phyloP scores from a whole-genome alignment of 2,888 invertebrate species.

The Lagria hirta region DNA sequence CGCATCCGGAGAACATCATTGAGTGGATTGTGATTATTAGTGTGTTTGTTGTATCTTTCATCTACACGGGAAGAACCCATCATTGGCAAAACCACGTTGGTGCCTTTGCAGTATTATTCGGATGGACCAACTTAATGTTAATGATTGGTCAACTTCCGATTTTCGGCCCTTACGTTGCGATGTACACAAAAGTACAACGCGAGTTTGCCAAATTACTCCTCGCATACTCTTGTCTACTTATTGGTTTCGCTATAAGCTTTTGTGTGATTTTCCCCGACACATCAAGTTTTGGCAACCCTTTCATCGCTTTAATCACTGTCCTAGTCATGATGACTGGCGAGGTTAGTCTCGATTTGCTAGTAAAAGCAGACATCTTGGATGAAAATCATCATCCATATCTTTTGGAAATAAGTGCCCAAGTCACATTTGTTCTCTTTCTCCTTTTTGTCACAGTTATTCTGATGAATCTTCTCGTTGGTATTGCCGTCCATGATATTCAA shows the following conservation, averaged over 20 bases:
- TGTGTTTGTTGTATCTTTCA: constrained; percentile 80
- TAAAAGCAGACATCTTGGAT: constrained; percentile 75
- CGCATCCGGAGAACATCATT: constrained; percentile 81
- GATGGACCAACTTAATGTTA: constrained; percentile 88
- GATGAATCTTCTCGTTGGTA: constrained; percentile 84
- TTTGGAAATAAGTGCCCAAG: constrained; percentile 77
- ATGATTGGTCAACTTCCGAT: constrained; percentile 88
- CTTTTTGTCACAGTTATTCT: constrained; percentile 82
- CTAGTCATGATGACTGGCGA: constrained; percentile 90
- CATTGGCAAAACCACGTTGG: constrained; percentile 87
- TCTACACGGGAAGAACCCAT: constrained; percentile 74
- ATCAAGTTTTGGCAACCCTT: constrained; percentile 79
- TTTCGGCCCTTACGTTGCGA: constrained; percentile 87
- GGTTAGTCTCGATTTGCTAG: constrained; percentile 72
- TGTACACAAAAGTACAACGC: constrained; percentile 85
- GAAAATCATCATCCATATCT: constrained; percentile 75
- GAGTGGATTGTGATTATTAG: constrained; percentile 86
- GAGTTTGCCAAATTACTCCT: constrained; percentile 84
- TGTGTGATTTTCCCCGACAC: constrained; percentile 85
- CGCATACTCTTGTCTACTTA: constrained; percentile 81
- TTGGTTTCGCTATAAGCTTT: constrained; percentile 85
- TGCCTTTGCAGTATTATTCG: constrained; percentile 80
- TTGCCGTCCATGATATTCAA: constrained; percentile 86
- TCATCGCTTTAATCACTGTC: constrained; percentile 82
- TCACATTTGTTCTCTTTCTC: constrained; percentile 77